Base-by-base conservation (phyloP, 2,797 vertebrate genomes). In the Muscicapa comitata region DNA sequence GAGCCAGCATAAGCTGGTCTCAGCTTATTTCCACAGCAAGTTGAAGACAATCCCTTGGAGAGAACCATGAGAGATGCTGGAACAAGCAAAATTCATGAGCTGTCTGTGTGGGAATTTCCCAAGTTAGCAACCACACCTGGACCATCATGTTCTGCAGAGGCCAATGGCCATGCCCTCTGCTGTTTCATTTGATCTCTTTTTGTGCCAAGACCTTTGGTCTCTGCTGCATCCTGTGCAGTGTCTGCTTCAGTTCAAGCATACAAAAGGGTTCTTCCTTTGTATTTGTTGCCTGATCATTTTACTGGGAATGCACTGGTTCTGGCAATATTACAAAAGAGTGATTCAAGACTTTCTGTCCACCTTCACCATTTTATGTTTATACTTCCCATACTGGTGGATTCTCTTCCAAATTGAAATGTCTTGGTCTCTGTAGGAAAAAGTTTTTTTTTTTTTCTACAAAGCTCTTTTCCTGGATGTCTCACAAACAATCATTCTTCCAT, bases 51-150 rank as follows among this genome's bases (percentile, higher is more conserved):
- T 42, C 42, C 47, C 43, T 75, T 43, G 23, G 54, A 58, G 42
- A 71, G n/a, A 29, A 74, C n/a, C 2, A 2, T 0, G 1, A 73
- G 75, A 57, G n/a, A 31, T 58, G 21, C 29, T 81, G 28, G 45
- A 35, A 51, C 31, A 42, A 66, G 11, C 8, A 65, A 61, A 77
- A 81, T 68, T 76, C 35, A 26, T 37, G 58, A 26, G 50, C 25
- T 3, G 1, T 21, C 17, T 71, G 37, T 8, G 61, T 5, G 3
- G 28, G 16, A 20, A 29, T 70, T 86, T 88, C 51, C 51, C 0
- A 0, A 58, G 51, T 58, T 18, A 59, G 55, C 35, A 29, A 1
- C 50, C 5, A 1, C 15, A 66, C 25, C 51, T 43, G 43, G 37
- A 20, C 51, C 47, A 20, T 29, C 23, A 6, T 6, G 9, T 63